Percentiles rank a stretch among this genome's conserved stretches.
Evolutionary conservation across 2,113 vertebrate genomes (phyloP).

Genomic region (Aspidoscelis tigris): DNA sequence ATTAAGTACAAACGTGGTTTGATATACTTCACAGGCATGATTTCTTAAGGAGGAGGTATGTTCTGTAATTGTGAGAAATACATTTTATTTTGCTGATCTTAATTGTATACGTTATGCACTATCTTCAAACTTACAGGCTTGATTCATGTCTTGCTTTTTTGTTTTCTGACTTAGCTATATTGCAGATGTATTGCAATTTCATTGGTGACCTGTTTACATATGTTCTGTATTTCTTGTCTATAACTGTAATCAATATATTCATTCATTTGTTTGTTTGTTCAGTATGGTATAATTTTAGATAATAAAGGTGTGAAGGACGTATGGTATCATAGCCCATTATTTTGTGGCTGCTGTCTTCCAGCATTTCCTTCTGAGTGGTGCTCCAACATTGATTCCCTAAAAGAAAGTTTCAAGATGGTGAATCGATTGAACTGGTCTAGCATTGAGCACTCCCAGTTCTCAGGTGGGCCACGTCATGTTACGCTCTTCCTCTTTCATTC

Average conservation of each 20-base stretch:
- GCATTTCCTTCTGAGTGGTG: constrained; percentile 92
- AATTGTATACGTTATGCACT: too few relatives aligned
- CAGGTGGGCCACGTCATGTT: constrained; percentile 79
- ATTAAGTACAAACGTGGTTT: not conserved
- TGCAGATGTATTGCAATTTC: too few relatives aligned
- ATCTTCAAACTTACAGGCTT: too few relatives aligned
- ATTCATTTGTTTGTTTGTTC: too few relatives aligned
- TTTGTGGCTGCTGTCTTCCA: constrained; percentile 52
- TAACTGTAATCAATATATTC: too few relatives aligned
- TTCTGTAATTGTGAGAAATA: not conserved
- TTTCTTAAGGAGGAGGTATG: not conserved
- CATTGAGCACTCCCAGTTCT: constrained; percentile 92
- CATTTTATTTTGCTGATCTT: too few relatives aligned
- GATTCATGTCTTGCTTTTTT: too few relatives aligned
- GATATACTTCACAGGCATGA: not conserved
- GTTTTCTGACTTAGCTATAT: too few relatives aligned
- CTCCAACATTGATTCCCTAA: constrained; percentile 91
- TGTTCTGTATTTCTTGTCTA: too few relatives aligned
- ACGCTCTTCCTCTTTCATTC: not conserved
- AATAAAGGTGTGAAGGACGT: not conserved
- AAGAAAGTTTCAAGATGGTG: constrained; percentile 96
- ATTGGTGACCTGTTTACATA: too few relatives aligned
- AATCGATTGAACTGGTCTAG: constrained; percentile 94
- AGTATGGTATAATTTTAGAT: not conserved
- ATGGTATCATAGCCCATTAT: not conserved